Evolutionary conservation across 53 echinoderm and acorn worm species (phyloP).

Genomic region (Echinarachnius parma): DNA sequence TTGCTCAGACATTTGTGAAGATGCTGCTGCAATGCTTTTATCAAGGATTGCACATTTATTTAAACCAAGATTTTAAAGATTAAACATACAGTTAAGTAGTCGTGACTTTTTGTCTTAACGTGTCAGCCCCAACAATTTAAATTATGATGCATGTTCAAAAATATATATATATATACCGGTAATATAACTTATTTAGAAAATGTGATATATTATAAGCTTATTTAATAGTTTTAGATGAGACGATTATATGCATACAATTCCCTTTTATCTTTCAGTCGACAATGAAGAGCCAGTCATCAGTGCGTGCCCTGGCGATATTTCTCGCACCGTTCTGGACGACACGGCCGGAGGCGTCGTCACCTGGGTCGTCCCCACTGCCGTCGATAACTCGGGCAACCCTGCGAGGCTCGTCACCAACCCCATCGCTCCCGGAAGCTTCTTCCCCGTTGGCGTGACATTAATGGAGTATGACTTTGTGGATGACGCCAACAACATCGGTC

Average conservation of each 20-base stretch:
- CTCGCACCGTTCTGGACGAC: slow-evolving; percentile 31
- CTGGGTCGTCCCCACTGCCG: slow-evolving; percentile 54
- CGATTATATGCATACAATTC: neutral
- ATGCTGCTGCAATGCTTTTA: too few species aligned
- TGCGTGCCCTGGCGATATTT: slow-evolving; percentile 42
- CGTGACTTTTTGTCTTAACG: too few species aligned
- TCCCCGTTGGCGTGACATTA: slow-evolving; percentile 33
- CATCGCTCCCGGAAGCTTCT: slow-evolving; percentile 30
- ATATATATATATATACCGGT: too few species aligned
- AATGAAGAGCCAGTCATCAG: slow-evolving; percentile 23
- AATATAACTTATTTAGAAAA: too few species aligned
- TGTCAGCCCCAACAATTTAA: too few species aligned
- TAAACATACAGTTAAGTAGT: too few species aligned
- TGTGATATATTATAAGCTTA: too few species aligned
- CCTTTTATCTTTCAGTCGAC: slow-evolving; percentile 5
- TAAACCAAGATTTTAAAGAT: too few species aligned
- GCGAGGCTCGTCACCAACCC: slow-evolving; percentile 24
- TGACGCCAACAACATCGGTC: slow-evolving; percentile 10
- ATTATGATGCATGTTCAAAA: too few species aligned
- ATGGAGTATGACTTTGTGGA: slow-evolving; percentile 35
- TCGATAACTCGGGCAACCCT: slow-evolving; percentile 58
- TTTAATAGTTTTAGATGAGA: too few species aligned
- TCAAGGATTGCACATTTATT: too few species aligned
- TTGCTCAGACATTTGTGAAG: too few species aligned
- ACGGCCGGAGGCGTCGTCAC: slow-evolving; percentile 41